Evolutionary conservation across 53 echinoderm and acorn worm genomes (phyloP).

Genomic region (Zoroaster sp.): DNA sequence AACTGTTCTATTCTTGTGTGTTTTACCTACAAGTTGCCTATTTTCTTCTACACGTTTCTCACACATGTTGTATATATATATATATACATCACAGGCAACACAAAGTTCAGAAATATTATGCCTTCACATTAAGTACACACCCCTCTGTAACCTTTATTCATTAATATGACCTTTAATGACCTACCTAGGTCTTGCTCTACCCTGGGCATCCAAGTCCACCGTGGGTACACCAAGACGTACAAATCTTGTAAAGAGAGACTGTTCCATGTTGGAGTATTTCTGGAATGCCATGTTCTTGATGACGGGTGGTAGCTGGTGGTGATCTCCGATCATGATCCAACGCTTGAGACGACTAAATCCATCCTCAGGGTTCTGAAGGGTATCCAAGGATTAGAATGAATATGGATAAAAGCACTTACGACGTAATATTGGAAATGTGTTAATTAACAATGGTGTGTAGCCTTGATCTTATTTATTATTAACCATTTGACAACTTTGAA

Average conservation of each 20-base stretch:
- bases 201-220: constrained; percentile 98
- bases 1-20: too few relatives aligned
- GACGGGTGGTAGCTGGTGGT: constrained; percentile 97
- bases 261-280: constrained; percentile 99
- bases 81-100: too few relatives aligned
- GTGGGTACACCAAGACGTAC: constrained; percentile 92
- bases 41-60: too few relatives aligned
- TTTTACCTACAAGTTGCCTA: too few relatives aligned
- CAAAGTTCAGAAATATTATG: too few relatives aligned
- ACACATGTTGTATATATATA: too few relatives aligned
- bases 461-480: too few relatives aligned
- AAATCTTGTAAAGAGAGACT: constrained; percentile 94
- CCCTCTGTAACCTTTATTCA: background rate
- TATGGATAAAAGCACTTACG: background rate
- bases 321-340: constrained; percentile 99
- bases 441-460: too few relatives aligned
- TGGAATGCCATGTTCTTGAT: constrained; percentile 99
- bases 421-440: too few relatives aligned
- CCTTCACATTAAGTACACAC: background rate
- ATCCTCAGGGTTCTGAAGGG: constrained; percentile 89
- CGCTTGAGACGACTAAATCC: constrained; percentile 97
- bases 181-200: constrained; percentile 93
- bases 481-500: too few relatives aligned
- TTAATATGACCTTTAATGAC: background rate
- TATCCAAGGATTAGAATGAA: background rate